These are phyloP conservation scores for Pagetopsis macropterus DNA, from an alignment of 2,797 vertebrate species.

Conservation along the genomic window DNA sequence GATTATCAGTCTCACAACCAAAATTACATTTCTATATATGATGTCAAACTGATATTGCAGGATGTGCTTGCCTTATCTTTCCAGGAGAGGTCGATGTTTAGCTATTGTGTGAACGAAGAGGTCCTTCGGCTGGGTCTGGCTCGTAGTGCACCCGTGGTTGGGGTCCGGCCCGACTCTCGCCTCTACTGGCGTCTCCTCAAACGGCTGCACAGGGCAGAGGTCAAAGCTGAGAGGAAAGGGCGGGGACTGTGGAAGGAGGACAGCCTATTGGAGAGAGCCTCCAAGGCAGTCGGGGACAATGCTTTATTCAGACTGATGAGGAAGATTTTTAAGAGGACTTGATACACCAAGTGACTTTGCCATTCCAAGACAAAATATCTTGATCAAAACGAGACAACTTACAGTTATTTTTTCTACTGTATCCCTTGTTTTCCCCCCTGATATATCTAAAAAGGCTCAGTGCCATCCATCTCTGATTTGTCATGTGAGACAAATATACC, in stretches of 20 bases:
- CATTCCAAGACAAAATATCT: slow-evolving; percentile 14
- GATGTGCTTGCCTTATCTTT: slow-evolving; percentile 8
- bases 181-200: slow-evolving; percentile 90
- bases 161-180: slow-evolving; percentile 81
- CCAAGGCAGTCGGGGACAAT: slow-evolving; percentile 57
- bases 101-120: slow-evolving; percentile 88
- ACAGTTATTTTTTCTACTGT: background rate
- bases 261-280: slow-evolving; percentile 79
- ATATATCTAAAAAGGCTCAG: background rate
- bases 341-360: slow-evolving; percentile 27
- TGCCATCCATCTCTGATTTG: background rate
- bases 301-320: slow-evolving; percentile 62
- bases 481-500: background rate
- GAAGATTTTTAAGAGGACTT: slow-evolving; percentile 71
- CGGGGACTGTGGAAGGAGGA: slow-evolving; percentile 91
- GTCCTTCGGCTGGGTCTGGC: slow-evolving; percentile 89
- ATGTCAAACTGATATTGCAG: background rate
- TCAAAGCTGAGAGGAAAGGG: slow-evolving; percentile 87
- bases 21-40: background rate
- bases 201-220: slow-evolving; percentile 89
- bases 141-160: slow-evolving; percentile 82
- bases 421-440: background rate
- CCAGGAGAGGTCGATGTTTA: slow-evolving; percentile 84
- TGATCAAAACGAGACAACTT: slow-evolving; percentile 8
- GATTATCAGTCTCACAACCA: background rate